These are phyloP conservation scores for Whitmania pigra DNA, from an alignment of 1,140 invertebrate genomes.

Conservation along the genomic window DNA sequence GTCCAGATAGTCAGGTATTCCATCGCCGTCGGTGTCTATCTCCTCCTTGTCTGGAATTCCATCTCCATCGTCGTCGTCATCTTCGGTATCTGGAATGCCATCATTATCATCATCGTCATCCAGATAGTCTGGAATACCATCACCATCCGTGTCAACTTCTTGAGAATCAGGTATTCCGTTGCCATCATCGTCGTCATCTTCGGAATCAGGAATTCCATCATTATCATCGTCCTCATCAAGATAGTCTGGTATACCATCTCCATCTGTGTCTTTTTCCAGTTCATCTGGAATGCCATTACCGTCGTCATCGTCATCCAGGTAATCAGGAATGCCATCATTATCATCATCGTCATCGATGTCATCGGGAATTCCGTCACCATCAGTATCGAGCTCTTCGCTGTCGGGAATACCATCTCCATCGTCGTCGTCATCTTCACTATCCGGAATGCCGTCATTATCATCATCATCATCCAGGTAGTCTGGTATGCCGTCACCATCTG, in stretches of 20 bases:
- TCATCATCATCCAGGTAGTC: constrained; percentile 27
- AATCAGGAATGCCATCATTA: constrained; percentile 35
- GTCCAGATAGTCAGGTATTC: constrained; percentile 33
- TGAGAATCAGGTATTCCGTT: constrained; percentile 33
- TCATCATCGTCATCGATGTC: constrained; percentile 23
- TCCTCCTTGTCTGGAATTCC: constrained; percentile 34
- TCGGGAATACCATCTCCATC: constrained; percentile 31
- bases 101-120: constrained; percentile 35
- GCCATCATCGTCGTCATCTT: constrained; percentile 28
- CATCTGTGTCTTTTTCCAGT: constrained; percentile 31
- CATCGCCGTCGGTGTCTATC: constrained; percentile 32
- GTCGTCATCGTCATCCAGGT: constrained; percentile 24
- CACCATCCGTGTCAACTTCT: constrained; percentile 33
- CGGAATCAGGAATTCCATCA: constrained; percentile 26
- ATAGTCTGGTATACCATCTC: constrained; percentile 30
- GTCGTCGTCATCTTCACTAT: constrained; percentile 25
- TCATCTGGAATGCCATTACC: constrained; percentile 32
- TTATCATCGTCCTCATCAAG: constrained; percentile 30
- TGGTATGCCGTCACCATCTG: constrained; percentile 25
- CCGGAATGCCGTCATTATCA: constrained; percentile 32
- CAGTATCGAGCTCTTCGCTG: constrained; percentile 29
- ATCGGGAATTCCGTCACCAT: constrained; percentile 31
- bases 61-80: constrained; percentile 33
- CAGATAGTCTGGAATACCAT: constrained; percentile 38
- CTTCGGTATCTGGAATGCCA: constrained; percentile 22